Evolutionary conservation across 2,888 invertebrate species (phyloP).

Genomic region (Pediacus dermestoides): DNA sequence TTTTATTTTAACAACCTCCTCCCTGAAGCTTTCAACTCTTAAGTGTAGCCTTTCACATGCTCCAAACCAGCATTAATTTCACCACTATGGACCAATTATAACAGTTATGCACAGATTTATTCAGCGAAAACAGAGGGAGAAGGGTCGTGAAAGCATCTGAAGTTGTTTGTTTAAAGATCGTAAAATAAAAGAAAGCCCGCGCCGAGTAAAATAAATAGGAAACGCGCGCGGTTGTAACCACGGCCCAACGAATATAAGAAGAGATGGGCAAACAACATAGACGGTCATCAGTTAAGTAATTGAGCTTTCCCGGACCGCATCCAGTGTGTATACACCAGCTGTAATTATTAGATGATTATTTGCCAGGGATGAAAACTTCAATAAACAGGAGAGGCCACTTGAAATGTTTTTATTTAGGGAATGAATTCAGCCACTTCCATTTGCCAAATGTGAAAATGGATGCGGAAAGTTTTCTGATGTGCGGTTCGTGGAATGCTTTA

Average conservation of each 20-base stretch:
- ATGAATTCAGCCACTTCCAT: too few relatives aligned
- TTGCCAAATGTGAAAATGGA: too few relatives aligned
- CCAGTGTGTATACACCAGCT: slow-evolving; percentile 16
- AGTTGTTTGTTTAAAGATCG: slow-evolving; percentile 42
- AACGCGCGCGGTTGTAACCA: slow-evolving; percentile 24
- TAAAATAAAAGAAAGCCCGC: slow-evolving; percentile 38
- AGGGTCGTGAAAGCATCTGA: slow-evolving; percentile 23
- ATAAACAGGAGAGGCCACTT: too few relatives aligned
- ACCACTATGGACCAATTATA: slow-evolving; percentile 29
- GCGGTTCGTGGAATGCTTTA: too few relatives aligned
- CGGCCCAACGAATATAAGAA: slow-evolving; percentile 37
- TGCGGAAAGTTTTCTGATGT: too few relatives aligned
- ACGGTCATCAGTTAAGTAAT: slow-evolving; percentile 49
- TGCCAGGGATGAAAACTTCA: too few relatives aligned
- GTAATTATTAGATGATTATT: slow-evolving; percentile 40
- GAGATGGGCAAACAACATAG: slow-evolving; percentile 44
- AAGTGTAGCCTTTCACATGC: too few relatives aligned
- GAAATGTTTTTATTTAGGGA: too few relatives aligned
- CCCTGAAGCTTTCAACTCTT: too few relatives aligned
- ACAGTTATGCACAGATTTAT: slow-evolving; percentile 30
- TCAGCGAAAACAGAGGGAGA: too few relatives aligned
- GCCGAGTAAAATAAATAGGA: slow-evolving; percentile 38
- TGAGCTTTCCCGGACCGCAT: slow-evolving; percentile 41
- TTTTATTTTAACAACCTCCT: too few relatives aligned
- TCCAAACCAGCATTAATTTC: too few relatives aligned